Base-by-base conservation (phyloP, 2,888 invertebrate genomes). In the Phoronis australis region DNA sequence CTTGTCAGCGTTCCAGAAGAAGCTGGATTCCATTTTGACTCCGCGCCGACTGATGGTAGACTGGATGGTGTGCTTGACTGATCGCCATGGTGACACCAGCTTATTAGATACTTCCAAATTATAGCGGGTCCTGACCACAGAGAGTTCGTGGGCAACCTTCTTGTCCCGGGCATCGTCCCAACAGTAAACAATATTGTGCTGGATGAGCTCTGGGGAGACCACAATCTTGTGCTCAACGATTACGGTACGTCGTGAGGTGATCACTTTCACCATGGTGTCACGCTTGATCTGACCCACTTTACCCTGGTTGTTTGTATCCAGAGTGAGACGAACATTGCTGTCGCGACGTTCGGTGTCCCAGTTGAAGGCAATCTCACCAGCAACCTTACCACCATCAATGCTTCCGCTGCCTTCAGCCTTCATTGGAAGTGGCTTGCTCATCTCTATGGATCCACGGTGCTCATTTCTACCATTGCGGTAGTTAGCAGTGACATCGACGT, bases 1-100 rank as follows among this genome's bases (percentile, higher is more conserved):
- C n/a, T 53, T 51, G 37, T 61, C 61, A 43, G 65, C 64, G 56
- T 70, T 68, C 69, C 68, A 69, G 45, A 60, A 51, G 21, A 67
- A 25, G 2, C 55, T 47, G 18, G 51, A 52, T 25, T 57, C 57
- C 3, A 52, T 45, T 15, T 27, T 31, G 25, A 26, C 12, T 15
- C 25, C 18, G n/a, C 43, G 4, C 4, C 15, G 3, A 31, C 12
- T 22, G 23, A 43, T 41, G 37, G 46, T 38, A 27, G 45, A 54
- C 39, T 31, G 25, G n/a, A 50, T 22, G 3, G 26, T 43, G n/a
- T 20, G 25, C 18, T n/a, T 18, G 18, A 43, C 18, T 12, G 43
- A 23, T 4, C 43, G 43, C 27, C 40, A 25, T 22, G 47, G 47
- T 12, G 47, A 41, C 6, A 35, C 24, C 40, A 47, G 21, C 35